Percentiles rank a stretch among this genome's conserved stretches.
Evolutionary conservation across 2,888 invertebrate species (phyloP).

Genomic region (Erynnis tages): DNA sequence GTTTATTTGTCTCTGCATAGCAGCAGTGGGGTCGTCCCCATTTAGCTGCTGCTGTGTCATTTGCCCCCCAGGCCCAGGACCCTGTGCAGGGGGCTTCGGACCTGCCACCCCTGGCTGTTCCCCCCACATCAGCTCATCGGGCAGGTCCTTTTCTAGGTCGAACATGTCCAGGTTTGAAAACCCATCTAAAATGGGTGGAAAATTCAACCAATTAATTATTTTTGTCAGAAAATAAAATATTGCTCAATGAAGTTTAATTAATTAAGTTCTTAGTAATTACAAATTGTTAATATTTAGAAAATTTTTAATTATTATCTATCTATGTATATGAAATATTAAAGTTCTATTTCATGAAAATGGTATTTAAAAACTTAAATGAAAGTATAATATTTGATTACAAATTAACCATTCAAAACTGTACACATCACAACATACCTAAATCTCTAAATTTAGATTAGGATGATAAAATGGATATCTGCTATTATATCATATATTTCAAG

Average conservation of each 20-base stretch:
- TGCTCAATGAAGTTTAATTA: not conserved
- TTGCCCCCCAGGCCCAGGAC: constrained; percentile 88
- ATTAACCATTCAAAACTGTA: no score
- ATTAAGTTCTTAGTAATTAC: no score
- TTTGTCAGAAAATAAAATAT: not conserved
- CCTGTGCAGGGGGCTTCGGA: constrained; percentile 90
- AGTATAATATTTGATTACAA: no score
- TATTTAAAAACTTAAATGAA: no score
- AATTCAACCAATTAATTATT: not conserved
- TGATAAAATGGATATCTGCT: not conserved
- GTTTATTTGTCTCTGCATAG: constrained; percentile 81
- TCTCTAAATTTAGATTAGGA: no score
- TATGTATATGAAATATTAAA: no score
- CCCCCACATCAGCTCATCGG: constrained; percentile 94
- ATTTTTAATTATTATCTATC: no score
- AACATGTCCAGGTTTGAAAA: constrained; percentile 92
- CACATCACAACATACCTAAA: no score
- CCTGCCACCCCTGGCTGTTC: constrained; percentile 84
- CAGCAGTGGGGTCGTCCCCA: constrained; percentile 85
- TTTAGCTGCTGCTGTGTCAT: constrained; percentile 83
- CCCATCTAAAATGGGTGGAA: constrained; percentile 79
- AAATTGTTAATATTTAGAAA: no score
- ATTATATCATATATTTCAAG: not conserved
- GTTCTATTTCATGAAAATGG: no score
- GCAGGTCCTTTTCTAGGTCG: constrained; percentile 95